Evolutionary conservation across 2,888 invertebrate genomes (phyloP).

Genomic region (Fragum fragum): DNA sequence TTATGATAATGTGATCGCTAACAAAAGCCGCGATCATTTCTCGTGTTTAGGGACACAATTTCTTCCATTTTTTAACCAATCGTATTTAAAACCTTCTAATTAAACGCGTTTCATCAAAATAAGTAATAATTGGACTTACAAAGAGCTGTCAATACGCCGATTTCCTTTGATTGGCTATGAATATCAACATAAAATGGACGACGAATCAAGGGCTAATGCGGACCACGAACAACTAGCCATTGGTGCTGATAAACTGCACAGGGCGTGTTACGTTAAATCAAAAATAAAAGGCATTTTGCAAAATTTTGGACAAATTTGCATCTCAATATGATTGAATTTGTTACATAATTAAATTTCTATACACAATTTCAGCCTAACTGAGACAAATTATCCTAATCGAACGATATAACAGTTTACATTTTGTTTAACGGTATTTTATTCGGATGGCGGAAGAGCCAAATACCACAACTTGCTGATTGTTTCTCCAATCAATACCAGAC

Average conservation of each 20-base stretch:
- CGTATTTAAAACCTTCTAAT: slow-evolving; percentile 4
- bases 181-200: slow-evolving; percentile 94
- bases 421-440: not conserved
- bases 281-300: not conserved
- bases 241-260: slow-evolving; percentile 73
- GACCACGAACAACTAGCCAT: slow-evolving; percentile 74
- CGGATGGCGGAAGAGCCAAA: slow-evolving; percentile 36
- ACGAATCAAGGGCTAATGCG: slow-evolving; percentile 88
- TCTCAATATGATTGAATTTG: too few relatives aligned
- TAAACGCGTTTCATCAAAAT: slow-evolving; percentile 85
- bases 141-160: slow-evolving; percentile 89
- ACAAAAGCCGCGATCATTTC: not conserved
- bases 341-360: too few relatives aligned
- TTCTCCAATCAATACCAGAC: slow-evolving; percentile 66
- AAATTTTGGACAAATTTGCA: too few relatives aligned
- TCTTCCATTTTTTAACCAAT: slow-evolving; percentile 2
- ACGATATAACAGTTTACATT: not conserved
- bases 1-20: slow-evolving; percentile 20
- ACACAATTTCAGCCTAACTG: too few relatives aligned
- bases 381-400: too few relatives aligned
- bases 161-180: slow-evolving; percentile 93
- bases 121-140: slow-evolving; percentile 91
- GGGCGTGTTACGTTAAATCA: not conserved
- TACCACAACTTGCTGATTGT: slow-evolving; percentile 44
- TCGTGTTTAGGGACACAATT: not conserved